Percentiles rank a stretch among this genome's conserved stretches.
Conservation (phyloP, 2,888 invertebrate species). For the Neuroscelio doddi region DNA sequence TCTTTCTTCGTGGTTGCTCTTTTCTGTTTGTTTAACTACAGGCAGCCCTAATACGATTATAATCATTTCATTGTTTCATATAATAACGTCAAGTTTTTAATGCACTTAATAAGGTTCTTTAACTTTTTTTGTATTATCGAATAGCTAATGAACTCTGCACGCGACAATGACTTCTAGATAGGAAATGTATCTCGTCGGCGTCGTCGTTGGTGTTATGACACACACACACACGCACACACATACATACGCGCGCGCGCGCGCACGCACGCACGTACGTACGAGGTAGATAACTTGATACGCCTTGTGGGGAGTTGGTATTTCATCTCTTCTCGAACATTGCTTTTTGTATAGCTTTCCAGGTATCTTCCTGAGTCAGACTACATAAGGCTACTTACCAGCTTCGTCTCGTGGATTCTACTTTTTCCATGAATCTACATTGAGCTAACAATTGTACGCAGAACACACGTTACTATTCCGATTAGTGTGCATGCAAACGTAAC, state of each 20-base stretch:
- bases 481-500: not conserved
- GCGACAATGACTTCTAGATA: constrained; percentile 19
- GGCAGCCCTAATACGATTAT: too few relatives aligned
- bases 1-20: too few relatives aligned
- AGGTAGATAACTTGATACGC: constrained; percentile 13
- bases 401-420: constrained; percentile 60
- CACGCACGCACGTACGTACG: too few relatives aligned
- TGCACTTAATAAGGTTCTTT: too few relatives aligned
- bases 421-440: constrained; percentile 55
- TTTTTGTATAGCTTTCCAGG: constrained; percentile 62
- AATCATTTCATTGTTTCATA: too few relatives aligned
- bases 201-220: constrained; percentile 31
- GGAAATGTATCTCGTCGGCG: constrained; percentile 22
- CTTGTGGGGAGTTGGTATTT: constrained; percentile 41
- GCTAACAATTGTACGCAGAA: constrained; percentile 31
- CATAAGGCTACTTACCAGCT: constrained; percentile 64
- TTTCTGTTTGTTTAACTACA: too few relatives aligned
- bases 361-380: constrained; percentile 63
- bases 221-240: constrained; percentile 19
- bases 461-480: constrained; percentile 34
- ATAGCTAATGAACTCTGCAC: constrained; percentile 36
- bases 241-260: constrained; percentile 23
- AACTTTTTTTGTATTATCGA: constrained; percentile 13
- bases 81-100: too few relatives aligned
- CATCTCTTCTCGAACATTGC: too few relatives aligned